Percentiles rank a stretch among this genome's conserved stretches.
Evolutionary conservation across 2,797 vertebrate genomes (phyloP).

Genomic region (Cirrhinus mrigala): DNA sequence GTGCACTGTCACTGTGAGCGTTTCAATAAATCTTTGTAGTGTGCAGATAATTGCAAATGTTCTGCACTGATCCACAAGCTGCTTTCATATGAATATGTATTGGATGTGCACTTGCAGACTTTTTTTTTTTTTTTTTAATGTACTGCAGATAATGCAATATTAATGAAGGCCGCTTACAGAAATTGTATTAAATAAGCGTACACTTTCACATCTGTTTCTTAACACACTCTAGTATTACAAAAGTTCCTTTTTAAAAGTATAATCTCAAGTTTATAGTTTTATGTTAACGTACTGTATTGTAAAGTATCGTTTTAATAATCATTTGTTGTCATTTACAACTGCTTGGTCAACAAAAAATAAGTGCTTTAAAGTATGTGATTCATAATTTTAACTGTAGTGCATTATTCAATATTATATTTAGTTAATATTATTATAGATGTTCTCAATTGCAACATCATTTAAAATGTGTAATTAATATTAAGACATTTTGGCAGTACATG

Average conservation of each 20-base stretch:
- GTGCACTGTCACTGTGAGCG: conserved; percentile 13
- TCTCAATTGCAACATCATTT: too few relatives aligned
- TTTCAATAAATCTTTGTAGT: conserved; percentile 34
- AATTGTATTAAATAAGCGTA: neutral
- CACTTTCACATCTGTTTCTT: neutral
- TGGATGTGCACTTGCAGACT: neutral
- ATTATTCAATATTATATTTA: too few relatives aligned
- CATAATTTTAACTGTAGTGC: too few relatives aligned
- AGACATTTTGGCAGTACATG: too few relatives aligned
- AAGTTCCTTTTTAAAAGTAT: neutral
- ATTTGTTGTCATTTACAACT: too few relatives aligned
- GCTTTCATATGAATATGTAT: neutral
- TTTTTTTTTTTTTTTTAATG: neutral
- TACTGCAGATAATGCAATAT: neutral
- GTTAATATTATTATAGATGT: too few relatives aligned
- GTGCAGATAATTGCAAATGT: conserved; percentile 19
- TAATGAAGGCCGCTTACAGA: neutral
- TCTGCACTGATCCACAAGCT: neutral
- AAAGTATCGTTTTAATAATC: too few relatives aligned
- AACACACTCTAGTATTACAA: neutral
- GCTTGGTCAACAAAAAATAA: too few relatives aligned
- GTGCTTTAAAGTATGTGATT: too few relatives aligned
- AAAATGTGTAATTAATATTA: too few relatives aligned
- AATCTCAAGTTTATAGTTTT: neutral
- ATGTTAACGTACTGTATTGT: neutral